Percentiles rank a stretch among this genome's conserved stretches.
These are phyloP conservation scores for Chrysodeixis includens DNA, from an alignment of 2,888 invertebrate genomes.

Conservation along the genomic window DNA sequence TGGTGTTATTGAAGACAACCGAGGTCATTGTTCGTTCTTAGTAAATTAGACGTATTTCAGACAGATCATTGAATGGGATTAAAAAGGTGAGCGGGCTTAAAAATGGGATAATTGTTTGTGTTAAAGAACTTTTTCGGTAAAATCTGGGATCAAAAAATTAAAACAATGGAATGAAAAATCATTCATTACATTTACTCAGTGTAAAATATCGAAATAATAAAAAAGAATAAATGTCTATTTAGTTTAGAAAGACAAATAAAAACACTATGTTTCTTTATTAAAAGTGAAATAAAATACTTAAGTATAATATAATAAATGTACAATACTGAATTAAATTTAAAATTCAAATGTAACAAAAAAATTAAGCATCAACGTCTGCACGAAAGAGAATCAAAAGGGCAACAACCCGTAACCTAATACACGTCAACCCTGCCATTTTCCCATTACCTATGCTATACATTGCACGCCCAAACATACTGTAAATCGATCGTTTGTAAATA, in stretches of 20 bases:
- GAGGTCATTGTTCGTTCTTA: constrained; percentile 46
- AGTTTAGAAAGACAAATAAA: background rate
- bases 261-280: background rate
- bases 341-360: constrained; percentile 45
- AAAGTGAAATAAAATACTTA: background rate
- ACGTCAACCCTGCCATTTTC: constrained; percentile 49
- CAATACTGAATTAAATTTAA: constrained; percentile 15
- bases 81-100: constrained; percentile 17
- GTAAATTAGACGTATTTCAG: constrained; percentile 29
- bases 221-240: background rate
- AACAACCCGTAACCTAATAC: constrained; percentile 60
- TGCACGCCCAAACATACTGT: constrained; percentile 51
- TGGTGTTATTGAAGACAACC: constrained; percentile 39
- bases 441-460: constrained; percentile 55
- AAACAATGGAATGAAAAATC: background rate
- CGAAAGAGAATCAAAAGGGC: constrained; percentile 58
- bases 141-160: background rate
- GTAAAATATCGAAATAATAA: no score
- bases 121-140: constrained; percentile 22
- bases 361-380: constrained; percentile 45
- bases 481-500: constrained; percentile 62
- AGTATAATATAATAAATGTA: no score
- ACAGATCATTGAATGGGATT: constrained; percentile 20
- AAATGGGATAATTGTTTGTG: constrained; percentile 4
- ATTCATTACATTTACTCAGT: no score